Conservation (phyloP, 2,113 vertebrate species). For the Amphiprion percula region DNA sequence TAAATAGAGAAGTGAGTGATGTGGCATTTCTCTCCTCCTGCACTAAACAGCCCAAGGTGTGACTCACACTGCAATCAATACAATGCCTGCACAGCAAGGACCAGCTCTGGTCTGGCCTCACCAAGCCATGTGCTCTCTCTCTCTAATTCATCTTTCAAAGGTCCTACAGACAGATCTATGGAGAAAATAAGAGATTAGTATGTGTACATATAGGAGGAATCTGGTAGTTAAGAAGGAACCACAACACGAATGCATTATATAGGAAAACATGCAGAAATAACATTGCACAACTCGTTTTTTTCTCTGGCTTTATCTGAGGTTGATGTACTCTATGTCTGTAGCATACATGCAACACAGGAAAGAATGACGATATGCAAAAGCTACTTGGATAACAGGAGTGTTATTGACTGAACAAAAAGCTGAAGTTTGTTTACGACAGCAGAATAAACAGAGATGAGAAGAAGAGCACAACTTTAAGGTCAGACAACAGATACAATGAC, state of each 20-base stretch:
- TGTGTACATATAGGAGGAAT: slow-evolving; percentile 52
- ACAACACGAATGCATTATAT: slow-evolving; percentile 27
- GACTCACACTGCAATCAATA: slow-evolving; percentile 85
- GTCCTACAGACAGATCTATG: slow-evolving; percentile 64
- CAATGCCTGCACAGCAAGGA: slow-evolving; percentile 75
- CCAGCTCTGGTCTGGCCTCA: slow-evolving; percentile 71
- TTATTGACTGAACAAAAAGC: neutral
- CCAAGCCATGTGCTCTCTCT: slow-evolving; percentile 66
- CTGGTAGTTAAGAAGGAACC: slow-evolving; percentile 45
- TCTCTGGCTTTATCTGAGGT: neutral
- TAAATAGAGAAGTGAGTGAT: slow-evolving; percentile 77
- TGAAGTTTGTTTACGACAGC: neutral
- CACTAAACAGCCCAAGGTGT: slow-evolving; percentile 79
- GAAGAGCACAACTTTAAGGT: neutral
- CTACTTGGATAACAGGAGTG: neutral
- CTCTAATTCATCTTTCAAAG: slow-evolving; percentile 80
- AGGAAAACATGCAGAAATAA: neutral
- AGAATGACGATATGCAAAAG: neutral
- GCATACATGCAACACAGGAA: neutral
- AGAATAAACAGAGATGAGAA: neutral
- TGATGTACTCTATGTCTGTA: neutral
- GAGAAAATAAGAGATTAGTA: slow-evolving; percentile 57
- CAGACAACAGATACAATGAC: neutral
- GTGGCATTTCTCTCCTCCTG: slow-evolving; percentile 84
- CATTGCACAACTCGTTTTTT: neutral